phyloP scores from a whole-genome alignment of 2,113 vertebrate species.

The Malurus alboscapulatus region DNA sequence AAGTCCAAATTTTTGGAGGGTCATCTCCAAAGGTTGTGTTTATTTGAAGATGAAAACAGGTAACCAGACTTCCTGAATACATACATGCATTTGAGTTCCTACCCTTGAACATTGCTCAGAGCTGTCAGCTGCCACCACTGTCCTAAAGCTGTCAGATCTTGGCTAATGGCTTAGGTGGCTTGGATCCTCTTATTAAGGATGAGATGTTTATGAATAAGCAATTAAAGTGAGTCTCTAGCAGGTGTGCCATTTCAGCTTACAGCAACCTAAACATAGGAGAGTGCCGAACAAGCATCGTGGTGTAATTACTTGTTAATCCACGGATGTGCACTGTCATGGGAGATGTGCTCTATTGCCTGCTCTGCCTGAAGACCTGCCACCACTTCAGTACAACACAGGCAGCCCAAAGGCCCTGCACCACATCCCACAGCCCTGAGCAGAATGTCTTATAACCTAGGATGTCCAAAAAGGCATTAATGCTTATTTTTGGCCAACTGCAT shows the following conservation, averaged over 20 bases:
- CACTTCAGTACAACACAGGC: background rate
- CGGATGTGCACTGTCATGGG: rapidly evolving
- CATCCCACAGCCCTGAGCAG: background rate
- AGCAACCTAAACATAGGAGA: background rate
- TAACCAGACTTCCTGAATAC: background rate
- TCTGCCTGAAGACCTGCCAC: background rate
- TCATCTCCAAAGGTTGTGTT: background rate
- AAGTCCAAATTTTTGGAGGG: background rate
- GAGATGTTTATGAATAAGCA: background rate
- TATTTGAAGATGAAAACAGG: background rate
- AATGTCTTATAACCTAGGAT: background rate
- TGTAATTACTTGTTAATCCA: background rate
- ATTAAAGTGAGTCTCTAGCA: background rate
- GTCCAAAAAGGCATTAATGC: background rate
- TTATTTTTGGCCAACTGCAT: background rate
- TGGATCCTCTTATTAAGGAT: background rate
- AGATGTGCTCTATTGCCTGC: rapidly evolving
- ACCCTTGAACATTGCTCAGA: background rate
- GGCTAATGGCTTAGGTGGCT: background rate
- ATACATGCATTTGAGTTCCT: background rate
- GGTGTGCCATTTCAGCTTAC: background rate
- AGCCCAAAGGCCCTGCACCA: background rate
- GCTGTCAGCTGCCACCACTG: background rate
- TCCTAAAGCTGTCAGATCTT: background rate
- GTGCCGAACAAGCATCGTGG: background rate